Percentiles rank a stretch among this genome's conserved stretches.
Conservation (phyloP, 1,140 invertebrate species). For the Apis florea region DNA sequence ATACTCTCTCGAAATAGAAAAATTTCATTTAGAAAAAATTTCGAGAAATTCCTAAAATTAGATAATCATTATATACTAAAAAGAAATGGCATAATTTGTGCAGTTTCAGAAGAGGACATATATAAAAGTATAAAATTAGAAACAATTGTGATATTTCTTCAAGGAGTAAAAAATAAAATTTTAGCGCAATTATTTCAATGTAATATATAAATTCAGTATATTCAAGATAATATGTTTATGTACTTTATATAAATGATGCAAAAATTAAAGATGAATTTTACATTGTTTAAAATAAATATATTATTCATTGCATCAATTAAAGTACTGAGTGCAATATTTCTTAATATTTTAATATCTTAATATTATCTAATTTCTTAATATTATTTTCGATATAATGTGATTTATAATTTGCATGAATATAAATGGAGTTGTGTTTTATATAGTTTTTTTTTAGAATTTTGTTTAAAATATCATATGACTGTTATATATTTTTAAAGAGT, state of each 20-base stretch:
- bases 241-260: slow-evolving; percentile 28
- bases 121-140: slow-evolving; percentile 44
- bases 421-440: slow-evolving; percentile 13
- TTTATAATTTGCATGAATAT: slow-evolving; percentile 5
- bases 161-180: slow-evolving; percentile 35
- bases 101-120: slow-evolving; percentile 35
- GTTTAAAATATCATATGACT: slow-evolving; percentile 3
- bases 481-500: slow-evolving; percentile 16
- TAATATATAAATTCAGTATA: slow-evolving; percentile 25
- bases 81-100: slow-evolving; percentile 8
- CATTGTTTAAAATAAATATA: slow-evolving; percentile 22
- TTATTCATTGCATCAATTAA: slow-evolving; percentile 14
- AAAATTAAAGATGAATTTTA: slow-evolving; percentile 47
- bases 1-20: slow-evolving; percentile 45
- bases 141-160: slow-evolving; percentile 55
- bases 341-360: not conserved
- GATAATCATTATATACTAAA: slow-evolving; percentile 36
- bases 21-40: slow-evolving; percentile 23
- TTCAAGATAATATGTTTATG: slow-evolving; percentile 25
- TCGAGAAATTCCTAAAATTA: slow-evolving; percentile 33
- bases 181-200: slow-evolving; percentile 36
- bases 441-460: slow-evolving; percentile 10
- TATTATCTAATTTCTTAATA: not conserved
- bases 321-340: not conserved
- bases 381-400: not conserved